Percentiles rank a stretch among this genome's conserved stretches.
These are phyloP conservation scores for Eutrigla gurnardus DNA, from an alignment of 2,797 vertebrate species.

Conservation along the genomic window DNA sequence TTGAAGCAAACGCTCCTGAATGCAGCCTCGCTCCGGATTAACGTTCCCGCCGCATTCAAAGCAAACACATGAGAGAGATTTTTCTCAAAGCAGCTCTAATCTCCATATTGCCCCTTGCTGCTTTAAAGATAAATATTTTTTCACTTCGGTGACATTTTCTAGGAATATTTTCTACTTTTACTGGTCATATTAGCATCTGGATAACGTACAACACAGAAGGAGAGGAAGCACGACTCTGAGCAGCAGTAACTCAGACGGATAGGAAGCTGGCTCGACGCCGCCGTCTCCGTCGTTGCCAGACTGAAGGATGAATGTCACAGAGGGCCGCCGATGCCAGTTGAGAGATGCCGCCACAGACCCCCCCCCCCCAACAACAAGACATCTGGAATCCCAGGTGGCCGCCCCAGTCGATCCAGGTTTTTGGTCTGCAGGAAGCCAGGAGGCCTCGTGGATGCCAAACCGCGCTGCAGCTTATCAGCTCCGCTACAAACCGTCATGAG, in stretches of 20 bases:
- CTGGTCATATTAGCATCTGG: conserved; percentile 19
- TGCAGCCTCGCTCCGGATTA: conserved; percentile 45
- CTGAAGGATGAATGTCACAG: conserved; percentile 75
- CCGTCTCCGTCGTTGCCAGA: conserved; percentile 54
- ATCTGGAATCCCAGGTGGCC: conserved; percentile 85
- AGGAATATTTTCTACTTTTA: conserved; percentile 39
- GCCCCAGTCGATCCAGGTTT: conserved; percentile 65
- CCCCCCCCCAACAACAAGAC: conserved; percentile 60
- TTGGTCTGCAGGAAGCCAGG: conserved; percentile 81
- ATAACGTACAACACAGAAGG: conserved; percentile 40
- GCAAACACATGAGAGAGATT: conserved; percentile 48
- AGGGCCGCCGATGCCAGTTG: conserved; percentile 63
- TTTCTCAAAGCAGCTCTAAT: conserved; percentile 60
- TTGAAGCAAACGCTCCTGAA: conserved; percentile 52
- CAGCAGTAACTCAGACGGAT: conserved; percentile 58
- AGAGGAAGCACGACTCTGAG: conserved; percentile 41
- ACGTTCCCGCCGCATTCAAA: conserved; percentile 40
- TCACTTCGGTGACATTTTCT: conserved; percentile 30
- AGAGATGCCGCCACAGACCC: conserved; percentile 75
- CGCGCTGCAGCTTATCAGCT: conserved; percentile 73
- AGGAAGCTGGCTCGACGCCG: conserved; percentile 71
- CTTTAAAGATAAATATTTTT: conserved; percentile 44
- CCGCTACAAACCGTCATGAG: conserved; percentile 73
- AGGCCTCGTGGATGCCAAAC: conserved; percentile 61
- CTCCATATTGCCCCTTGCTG: conserved; percentile 35